Base-by-base conservation (phyloP, 2,888 invertebrate genomes). In the Latheticus oryzae region DNA sequence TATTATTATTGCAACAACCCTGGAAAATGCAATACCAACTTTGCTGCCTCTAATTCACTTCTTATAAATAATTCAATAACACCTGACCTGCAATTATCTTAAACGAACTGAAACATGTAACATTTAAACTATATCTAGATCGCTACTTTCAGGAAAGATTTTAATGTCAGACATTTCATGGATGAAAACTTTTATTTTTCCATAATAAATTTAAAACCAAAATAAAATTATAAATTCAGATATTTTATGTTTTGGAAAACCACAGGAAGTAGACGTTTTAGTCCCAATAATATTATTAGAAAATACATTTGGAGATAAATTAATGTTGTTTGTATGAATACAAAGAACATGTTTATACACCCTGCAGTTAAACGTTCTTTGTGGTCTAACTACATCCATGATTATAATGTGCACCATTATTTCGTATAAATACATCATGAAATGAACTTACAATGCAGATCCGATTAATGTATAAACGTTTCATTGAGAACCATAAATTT, bases 401-500 rank as follows among this genome's bases (percentile, higher is more conserved):
- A 33, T 33, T 33, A 12, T 33, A 33, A n/a, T n/a, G 19, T 21
- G 9, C 21, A 3, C 11, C 5, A 12, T 37, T 15, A 37, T 21
- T 21, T 21, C 21, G 26, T 11, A 42, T 26, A 42, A 42, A n/a
- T 26, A 16, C 11, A 42, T 42, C 13, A 8, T 7, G 15, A 42
- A 15, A 26, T 42, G 15, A 42, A 42, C 42, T 42, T 42, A 42
- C 42, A 42, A 42, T 42, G 26, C 26, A 42, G 26, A 42, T 42
- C 42, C 42, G 42, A 42, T 42, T 42, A 42, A 2, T 8, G 16
- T 16, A 16, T 42, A 16, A 38, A 21, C 13, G 42, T 16, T 42
- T 42, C 19, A 24, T 26, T 2, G 8, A 5, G 13, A 28, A 9
- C 13, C 21, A 15, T 24, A 9, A 8, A 12, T 15, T 23, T 12